phyloP scores from a whole-genome alignment of 2,888 invertebrate genomes.

The Nowickia ferox region DNA sequence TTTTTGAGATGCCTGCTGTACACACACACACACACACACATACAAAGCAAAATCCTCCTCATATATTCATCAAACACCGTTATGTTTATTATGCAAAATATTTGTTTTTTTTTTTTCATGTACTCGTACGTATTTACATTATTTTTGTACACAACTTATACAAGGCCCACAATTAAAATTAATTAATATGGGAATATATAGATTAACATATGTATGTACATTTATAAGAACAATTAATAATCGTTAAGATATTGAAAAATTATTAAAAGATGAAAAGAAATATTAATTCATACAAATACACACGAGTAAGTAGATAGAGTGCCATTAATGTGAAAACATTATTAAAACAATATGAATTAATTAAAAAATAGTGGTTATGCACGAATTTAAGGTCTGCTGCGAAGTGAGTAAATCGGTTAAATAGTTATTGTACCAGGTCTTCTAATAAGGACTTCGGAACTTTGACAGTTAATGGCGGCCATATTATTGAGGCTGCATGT shows the following conservation, averaged over 20 bases:
- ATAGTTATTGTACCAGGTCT: no score
- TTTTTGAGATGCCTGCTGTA: no score
- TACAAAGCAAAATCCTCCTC: no score
- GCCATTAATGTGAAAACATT: background rate
- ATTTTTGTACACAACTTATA: background rate
- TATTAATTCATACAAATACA: background rate
- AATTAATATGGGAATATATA: conserved; percentile 21
- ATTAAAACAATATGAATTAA: conserved; percentile 20
- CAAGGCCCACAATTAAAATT: conserved; percentile 42
- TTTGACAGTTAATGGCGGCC: no score
- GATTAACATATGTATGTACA: conserved; percentile 38
- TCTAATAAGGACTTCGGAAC: no score
- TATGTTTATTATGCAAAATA: background rate
- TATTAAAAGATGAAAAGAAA: background rate
- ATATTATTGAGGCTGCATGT: no score
- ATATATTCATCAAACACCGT: no score
- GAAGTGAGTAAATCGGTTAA: no score
- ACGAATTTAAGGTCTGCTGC: background rate
- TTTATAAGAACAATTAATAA: conserved; percentile 2
- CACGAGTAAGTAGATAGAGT: background rate
- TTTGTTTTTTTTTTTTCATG: background rate
- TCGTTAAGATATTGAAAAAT: conserved; percentile 27
- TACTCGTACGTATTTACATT: conserved; percentile 8
- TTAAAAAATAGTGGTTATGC: background rate
- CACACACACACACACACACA: no score